A percentile compares a stretch with the other conserved stretches of the same genome.
phyloP scores from a whole-genome alignment of 2,113 vertebrate genomes.

The Rousettus leschenaultii region DNA sequence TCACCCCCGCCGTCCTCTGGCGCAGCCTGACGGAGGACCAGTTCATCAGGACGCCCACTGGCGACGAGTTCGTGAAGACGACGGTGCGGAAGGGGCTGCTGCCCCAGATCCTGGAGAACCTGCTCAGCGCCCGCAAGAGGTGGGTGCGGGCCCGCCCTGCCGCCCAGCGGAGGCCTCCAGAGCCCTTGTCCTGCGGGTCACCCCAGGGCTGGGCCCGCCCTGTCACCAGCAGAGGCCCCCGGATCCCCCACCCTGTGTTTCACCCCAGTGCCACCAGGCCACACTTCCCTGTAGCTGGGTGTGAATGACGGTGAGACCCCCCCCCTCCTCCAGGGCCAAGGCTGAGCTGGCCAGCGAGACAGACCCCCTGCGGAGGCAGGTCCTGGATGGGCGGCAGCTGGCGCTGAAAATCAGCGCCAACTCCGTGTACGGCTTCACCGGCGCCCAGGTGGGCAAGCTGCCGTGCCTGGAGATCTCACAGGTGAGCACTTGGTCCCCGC shows the following conservation, averaged over 20 bases:
- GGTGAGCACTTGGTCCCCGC: conserved; percentile 76
- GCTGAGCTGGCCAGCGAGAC: conserved; percentile 91
- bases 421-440: conserved; percentile 95
- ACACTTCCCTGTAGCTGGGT: rapidly evolving
- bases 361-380: conserved; percentile 91
- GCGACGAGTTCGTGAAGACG: conserved; percentile 90
- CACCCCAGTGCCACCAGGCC: neutral
- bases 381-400: conserved; percentile 92
- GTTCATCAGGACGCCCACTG: conserved; percentile 93
- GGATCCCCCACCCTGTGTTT: no score
- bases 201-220: no score
- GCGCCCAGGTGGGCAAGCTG: conserved; percentile 93
- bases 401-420: conserved; percentile 95
- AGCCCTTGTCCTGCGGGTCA: neutral
- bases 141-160: conserved; percentile 43
- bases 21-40: conserved; percentile 86
- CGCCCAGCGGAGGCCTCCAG: rapidly evolving
- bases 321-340: conserved; percentile 85
- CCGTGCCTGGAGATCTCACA: conserved; percentile 95
- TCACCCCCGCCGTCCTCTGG: rapidly evolving
- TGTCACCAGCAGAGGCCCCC: neutral
- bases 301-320: neutral
- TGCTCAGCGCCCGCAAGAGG: conserved; percentile 92
- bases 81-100: conserved; percentile 92
- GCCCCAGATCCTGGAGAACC: conserved; percentile 93